phyloP scores from a whole-genome alignment of 1,140 invertebrate genomes.

The Lasioglossum albipes region DNA sequence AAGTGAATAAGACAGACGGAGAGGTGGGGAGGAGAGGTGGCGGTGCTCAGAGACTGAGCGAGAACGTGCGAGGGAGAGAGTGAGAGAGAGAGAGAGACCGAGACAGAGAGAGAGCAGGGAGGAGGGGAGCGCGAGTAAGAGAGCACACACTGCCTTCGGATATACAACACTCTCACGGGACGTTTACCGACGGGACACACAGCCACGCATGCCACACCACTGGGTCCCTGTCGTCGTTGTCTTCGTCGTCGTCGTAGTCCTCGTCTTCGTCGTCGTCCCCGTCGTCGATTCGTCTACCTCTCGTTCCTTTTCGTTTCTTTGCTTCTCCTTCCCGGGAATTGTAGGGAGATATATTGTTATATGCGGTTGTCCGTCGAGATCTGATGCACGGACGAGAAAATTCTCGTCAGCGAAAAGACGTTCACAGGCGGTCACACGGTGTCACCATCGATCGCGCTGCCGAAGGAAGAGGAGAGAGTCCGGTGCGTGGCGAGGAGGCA shows the following conservation, averaged over 20 bases:
- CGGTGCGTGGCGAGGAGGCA: slow-evolving; percentile 60
- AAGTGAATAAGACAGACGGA: slow-evolving; percentile 23
- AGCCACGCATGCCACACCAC: slow-evolving; percentile 15
- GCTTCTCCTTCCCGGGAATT: not conserved
- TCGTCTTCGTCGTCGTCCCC: too few relatives aligned
- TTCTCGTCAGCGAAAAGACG: slow-evolving; percentile 20
- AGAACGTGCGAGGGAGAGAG: not conserved
- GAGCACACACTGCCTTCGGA: slow-evolving; percentile 48
- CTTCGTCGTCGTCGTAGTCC: too few relatives aligned
- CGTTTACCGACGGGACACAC: slow-evolving; percentile 56
- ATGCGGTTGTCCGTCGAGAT: not conserved
- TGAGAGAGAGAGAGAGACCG: slow-evolving; percentile 9
- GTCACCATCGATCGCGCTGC: slow-evolving; percentile 62
- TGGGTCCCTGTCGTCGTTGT: not conserved
- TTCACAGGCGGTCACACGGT: slow-evolving; percentile 45
- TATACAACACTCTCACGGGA: slow-evolving; percentile 50
- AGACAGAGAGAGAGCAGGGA: not conserved
- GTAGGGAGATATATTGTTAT: too few relatives aligned
- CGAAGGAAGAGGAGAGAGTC: slow-evolving; percentile 56
- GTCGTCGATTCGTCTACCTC: not conserved
- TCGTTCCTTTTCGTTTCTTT: not conserved
- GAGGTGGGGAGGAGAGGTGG: not conserved
- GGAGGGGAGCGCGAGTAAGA: slow-evolving; percentile 24
- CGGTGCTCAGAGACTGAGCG: too few relatives aligned
- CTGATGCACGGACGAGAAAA: not conserved